Evolutionary conservation across 2,797 vertebrate genomes (phyloP).

Genomic region (Leptatherina wallacei): DNA sequence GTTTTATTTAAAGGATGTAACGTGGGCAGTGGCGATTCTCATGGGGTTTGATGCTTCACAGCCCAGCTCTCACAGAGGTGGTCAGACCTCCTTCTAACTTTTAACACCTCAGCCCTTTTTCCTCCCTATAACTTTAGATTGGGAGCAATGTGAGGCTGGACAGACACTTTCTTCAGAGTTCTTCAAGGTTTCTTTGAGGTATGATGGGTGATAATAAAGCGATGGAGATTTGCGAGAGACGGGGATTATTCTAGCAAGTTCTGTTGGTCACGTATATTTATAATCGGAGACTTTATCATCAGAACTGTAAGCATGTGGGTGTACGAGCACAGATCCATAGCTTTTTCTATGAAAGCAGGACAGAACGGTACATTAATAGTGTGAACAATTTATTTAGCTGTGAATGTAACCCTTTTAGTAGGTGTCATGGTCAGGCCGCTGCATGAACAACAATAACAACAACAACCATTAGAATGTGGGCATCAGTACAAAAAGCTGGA

Average conservation of each 20-base stretch:
- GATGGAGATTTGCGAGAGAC: constrained; percentile 2
- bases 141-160: constrained; percentile 29
- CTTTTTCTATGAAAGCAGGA: constrained; percentile 15
- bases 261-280: constrained; percentile 5
- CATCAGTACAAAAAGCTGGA: constrained; percentile 5
- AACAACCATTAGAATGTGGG: not conserved
- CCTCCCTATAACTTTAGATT: constrained; percentile 33
- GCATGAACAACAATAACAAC: constrained; percentile 1
- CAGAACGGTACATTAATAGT: constrained; percentile 11
- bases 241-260: not conserved
- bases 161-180: not conserved
- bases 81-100: constrained; percentile 74
- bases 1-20: constrained; percentile 86
- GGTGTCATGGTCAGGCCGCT: not conserved
- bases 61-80: constrained; percentile 72
- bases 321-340: constrained; percentile 25
- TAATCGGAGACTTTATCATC: not conserved
- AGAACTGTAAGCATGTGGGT: constrained; percentile 30
- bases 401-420: constrained; percentile 24
- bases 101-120: constrained; percentile 70
- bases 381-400: constrained; percentile 2
- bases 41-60: constrained; percentile 66
- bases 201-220: not conserved
- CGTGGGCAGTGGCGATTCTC: constrained; percentile 77
- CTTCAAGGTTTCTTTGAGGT: not conserved